Evolutionary conservation across 1,140 invertebrate species (phyloP), one percentile per base, ranked within the genome.

Genomic region (Nymphalis io): DNA sequence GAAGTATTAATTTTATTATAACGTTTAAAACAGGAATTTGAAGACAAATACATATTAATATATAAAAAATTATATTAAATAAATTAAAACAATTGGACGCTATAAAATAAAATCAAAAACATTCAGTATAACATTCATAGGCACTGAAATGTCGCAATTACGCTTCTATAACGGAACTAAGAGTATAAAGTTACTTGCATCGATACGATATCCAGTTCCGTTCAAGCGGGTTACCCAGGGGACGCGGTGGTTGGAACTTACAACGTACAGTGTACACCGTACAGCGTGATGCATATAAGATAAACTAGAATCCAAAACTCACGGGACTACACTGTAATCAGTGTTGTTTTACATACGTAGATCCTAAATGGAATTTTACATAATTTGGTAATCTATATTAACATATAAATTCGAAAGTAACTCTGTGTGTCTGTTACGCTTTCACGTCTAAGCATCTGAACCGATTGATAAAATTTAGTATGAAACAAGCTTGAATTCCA

Each of bases 271-370:
- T 33, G 27, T 84, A 78, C 81, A 83, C 74, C 75, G 75, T 68
- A 72, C 61, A 66, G 71, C 72, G 78, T 81, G 82, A 82, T 86
- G 81, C 81, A 87, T 87, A 81, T 80, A 82, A 83, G 81, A 83
- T 85, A 87, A 80, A 83, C 79, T 82, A 70, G 74, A 74, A 73
- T 82, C 68, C 69, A 42, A 78, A 80, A 68, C 81, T 73, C 82
- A 23, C 18, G 79, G 73, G 85, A 82, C 67, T 70, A 68, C 60
- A 58, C 68, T 44, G 72, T 87, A 83, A 85, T 89, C 81, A 86
- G 58, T 62, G 23, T 27, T 68, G 57, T 46, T 68, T 68, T 61
- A 68, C 21, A 20, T 33, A 60, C 38, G 61, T 61, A 68, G 42
- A 48, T 18, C 8, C 0, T 11, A 3, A 44, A 44, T 15, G 13